These are phyloP conservation scores for Butastur rufipennis DNA, from an alignment of 2,113 vertebrate species.

Conservation along the genomic window DNA sequence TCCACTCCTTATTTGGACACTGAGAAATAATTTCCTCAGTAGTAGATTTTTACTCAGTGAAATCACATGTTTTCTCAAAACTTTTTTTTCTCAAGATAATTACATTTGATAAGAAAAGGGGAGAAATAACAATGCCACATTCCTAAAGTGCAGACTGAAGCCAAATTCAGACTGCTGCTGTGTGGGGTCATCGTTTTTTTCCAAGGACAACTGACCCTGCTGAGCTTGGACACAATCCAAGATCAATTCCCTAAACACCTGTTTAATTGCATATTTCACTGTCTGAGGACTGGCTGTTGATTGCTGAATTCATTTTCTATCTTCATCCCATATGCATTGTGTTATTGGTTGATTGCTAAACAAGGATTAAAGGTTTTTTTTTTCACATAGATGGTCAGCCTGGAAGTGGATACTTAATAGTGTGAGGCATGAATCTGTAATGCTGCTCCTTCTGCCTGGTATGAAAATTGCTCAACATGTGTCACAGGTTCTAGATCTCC, in stretches of 20 bases:
- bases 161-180: slow-evolving; percentile 66
- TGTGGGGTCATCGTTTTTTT: slow-evolving; percentile 55
- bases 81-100: slow-evolving; percentile 65
- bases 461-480: slow-evolving; percentile 53
- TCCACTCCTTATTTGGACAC: slow-evolving; percentile 80
- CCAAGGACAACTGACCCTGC: slow-evolving; percentile 11
- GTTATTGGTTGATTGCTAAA: not conserved
- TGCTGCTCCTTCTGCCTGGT: not conserved
- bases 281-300: not conserved
- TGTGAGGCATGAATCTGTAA: not conserved
- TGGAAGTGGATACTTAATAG: not conserved
- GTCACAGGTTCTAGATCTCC: slow-evolving; percentile 43
- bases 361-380: not conserved
- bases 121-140: slow-evolving; percentile 73
- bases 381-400: not conserved
- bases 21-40: slow-evolving; percentile 69
- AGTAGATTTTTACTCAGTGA: slow-evolving; percentile 85
- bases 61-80: slow-evolving; percentile 79
- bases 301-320: slow-evolving; percentile 51
- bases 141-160: slow-evolving; percentile 60
- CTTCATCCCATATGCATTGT: slow-evolving; percentile 69
- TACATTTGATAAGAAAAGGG: slow-evolving; percentile 80
- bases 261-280: slow-evolving; percentile 75
- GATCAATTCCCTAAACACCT: slow-evolving; percentile 79
- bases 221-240: slow-evolving; percentile 69